A percentile compares a stretch with the other conserved stretches of the same genome.
Conservation (phyloP, 2,888 invertebrate species). For the Ecliptopera silaceata region DNA sequence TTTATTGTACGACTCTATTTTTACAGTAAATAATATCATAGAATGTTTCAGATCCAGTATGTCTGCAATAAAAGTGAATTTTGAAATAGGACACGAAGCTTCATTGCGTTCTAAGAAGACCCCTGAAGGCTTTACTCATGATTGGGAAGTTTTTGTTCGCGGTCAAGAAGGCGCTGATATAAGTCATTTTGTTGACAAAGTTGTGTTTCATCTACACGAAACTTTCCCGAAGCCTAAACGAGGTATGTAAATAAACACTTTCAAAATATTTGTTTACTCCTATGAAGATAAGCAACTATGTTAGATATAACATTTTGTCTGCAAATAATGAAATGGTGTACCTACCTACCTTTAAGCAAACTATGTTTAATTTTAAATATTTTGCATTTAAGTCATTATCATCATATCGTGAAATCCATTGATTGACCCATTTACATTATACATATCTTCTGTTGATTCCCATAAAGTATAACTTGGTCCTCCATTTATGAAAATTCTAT, state of each 20-base stretch:
- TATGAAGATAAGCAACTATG: no score
- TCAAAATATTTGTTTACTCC: neutral
- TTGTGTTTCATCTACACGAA: conserved; percentile 94
- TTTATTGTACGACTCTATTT: conserved; percentile 37
- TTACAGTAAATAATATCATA: conserved; percentile 35
- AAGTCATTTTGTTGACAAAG: conserved; percentile 95
- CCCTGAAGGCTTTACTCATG: conserved; percentile 96
- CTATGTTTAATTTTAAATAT: no score
- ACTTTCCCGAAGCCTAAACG: conserved; percentile 96
- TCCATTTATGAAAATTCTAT: no score
- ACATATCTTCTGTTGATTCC: no score
- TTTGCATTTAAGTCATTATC: no score
- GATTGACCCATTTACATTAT: no score
- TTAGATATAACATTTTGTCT: no score
- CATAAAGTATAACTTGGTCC: no score
- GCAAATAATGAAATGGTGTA: no score
- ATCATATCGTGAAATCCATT: no score
- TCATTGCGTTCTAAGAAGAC: conserved; percentile 91
- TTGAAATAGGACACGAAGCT: conserved; percentile 97
- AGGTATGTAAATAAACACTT: conserved; percentile 80
- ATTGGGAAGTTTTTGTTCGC: conserved; percentile 97
- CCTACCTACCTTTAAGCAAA: no score
- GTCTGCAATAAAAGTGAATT: conserved; percentile 85
- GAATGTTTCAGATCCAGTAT: conserved; percentile 53
- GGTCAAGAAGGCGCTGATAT: conserved; percentile 94